A percentile compares a stretch with the other conserved stretches of the same genome.
phyloP scores from a whole-genome alignment of 2,888 invertebrate species.

The Desoria tigrina region DNA sequence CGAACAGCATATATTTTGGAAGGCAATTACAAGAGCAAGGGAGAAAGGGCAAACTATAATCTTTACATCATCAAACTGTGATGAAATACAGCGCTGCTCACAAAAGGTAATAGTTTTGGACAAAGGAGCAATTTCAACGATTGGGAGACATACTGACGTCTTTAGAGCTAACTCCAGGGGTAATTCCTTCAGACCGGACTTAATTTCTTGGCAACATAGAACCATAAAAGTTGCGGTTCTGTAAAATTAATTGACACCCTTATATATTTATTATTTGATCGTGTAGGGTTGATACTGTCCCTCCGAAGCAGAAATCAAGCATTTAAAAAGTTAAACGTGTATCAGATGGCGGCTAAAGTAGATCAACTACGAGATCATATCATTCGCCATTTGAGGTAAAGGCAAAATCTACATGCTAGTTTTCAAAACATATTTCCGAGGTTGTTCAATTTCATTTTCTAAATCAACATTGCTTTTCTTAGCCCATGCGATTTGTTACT shows the following conservation, averaged over 20 bases:
- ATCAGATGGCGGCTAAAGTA: conserved; percentile 27
- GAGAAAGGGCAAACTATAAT: conserved; percentile 29
- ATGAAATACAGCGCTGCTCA: conserved; percentile 29
- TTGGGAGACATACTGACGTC: conserved; percentile 34
- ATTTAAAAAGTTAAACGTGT: conserved; percentile 20
- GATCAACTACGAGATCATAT: conserved; percentile 39
- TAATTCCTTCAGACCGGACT: too few relatives aligned
- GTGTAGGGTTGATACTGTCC: conserved; percentile 26
- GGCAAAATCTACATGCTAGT: background rate
- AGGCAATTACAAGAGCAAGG: conserved; percentile 20
- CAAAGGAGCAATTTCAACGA: conserved; percentile 27
- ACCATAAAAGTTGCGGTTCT: background rate
- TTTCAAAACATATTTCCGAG: background rate
- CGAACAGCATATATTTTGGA: conserved; percentile 42
- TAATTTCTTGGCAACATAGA: too few relatives aligned
- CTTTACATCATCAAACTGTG: conserved; percentile 32
- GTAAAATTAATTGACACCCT: background rate
- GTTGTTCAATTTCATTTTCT: conserved; percentile 9
- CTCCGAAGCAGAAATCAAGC: conserved; percentile 24
- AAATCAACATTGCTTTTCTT: too few relatives aligned
- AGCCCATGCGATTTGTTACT: conserved; percentile 43
- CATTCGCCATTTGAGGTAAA: conserved; percentile 36
- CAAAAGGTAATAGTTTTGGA: conserved; percentile 37
- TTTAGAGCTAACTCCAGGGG: conserved; percentile 33
- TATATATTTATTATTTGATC: background rate